Evolutionary conservation across 64 coral and sea anemone species (phyloP).

Genomic region (Pocillopora damicornis): DNA sequence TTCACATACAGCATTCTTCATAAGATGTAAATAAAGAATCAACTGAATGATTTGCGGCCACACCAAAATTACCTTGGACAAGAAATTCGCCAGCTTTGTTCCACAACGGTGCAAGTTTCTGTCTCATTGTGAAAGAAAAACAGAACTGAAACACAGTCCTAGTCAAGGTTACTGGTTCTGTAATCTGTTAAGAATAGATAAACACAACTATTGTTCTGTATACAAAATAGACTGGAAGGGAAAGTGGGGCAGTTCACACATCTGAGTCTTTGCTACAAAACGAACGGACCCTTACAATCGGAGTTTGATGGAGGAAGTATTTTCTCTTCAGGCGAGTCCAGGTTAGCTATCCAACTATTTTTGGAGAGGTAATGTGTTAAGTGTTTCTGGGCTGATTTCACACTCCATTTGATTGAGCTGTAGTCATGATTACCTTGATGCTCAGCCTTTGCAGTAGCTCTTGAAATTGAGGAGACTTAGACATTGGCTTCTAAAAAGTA

Average conservation of each 20-base stretch:
- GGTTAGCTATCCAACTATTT: too few relatives aligned
- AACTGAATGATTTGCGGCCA: neutral
- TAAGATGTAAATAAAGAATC: too few relatives aligned
- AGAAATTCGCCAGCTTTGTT: constrained; percentile 81
- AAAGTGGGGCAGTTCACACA: too few relatives aligned
- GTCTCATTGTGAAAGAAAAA: constrained; percentile 75
- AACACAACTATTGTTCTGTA: neutral
- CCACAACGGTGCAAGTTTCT: constrained; percentile 86
- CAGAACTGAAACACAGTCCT: constrained; percentile 76
- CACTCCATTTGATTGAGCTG: too few relatives aligned
- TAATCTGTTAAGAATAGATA: constrained; percentile 2
- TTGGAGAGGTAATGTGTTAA: too few relatives aligned
- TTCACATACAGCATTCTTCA: too few relatives aligned
- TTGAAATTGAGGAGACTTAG: constrained; percentile 22
- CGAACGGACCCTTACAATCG: too few relatives aligned
- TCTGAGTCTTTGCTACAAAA: too few relatives aligned
- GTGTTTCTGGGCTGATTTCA: too few relatives aligned
- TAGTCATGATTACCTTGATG: constrained; percentile 27
- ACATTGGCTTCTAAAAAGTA: constrained; percentile 26
- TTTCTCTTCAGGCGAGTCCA: too few relatives aligned
- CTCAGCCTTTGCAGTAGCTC: constrained; percentile 47
- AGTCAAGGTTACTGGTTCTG: constrained; percentile 49
- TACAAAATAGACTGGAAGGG: neutral
- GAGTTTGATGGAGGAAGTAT: too few relatives aligned
- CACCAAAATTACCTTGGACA: constrained; percentile 60